Evolutionary conservation across 2,888 invertebrate genomes (phyloP).

Genomic region (Abscondita cerata): DNA sequence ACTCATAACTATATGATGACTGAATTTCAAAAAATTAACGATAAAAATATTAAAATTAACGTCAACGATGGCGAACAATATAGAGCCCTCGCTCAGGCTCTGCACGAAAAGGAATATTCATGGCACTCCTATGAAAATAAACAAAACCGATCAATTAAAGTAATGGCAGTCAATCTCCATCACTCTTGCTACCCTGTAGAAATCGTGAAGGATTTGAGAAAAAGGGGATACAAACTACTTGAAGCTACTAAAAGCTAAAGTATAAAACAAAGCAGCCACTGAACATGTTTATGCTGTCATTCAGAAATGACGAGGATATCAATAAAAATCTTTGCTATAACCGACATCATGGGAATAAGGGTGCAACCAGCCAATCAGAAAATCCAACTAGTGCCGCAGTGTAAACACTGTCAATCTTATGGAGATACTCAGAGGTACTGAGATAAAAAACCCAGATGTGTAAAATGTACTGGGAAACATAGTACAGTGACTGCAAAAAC

Average conservation of each 20-base stretch:
- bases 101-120: slow-evolving; percentile 12
- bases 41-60: slow-evolving; percentile 18
- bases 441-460: slow-evolving; percentile 34
- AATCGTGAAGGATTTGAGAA: slow-evolving; percentile 13
- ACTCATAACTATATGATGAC: slow-evolving; percentile 15
- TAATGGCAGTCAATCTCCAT: too few relatives aligned
- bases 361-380: slow-evolving; percentile 16
- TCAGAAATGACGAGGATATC: too few relatives aligned
- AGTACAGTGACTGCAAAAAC: slow-evolving; percentile 35
- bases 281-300: too few relatives aligned
- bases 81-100: too few relatives aligned
- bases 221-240: too few relatives aligned
- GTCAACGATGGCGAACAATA: too few relatives aligned
- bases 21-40: slow-evolving; percentile 15
- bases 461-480: slow-evolving; percentile 25
- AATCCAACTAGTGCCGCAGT: slow-evolving; percentile 17
- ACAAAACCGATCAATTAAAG: too few relatives aligned
- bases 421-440: slow-evolving; percentile 40
- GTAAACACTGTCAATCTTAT: too few relatives aligned
- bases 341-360: slow-evolving; percentile 19
- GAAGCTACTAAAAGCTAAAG: too few relatives aligned
- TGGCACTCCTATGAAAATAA: slow-evolving; percentile 23
- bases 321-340: too few relatives aligned
- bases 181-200: slow-evolving; percentile 4
- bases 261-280: slow-evolving; percentile 13